Percentiles rank a stretch among this genome's conserved stretches.
Evolutionary conservation across 2,797 vertebrate species (phyloP).

Genomic region (Picus viridis): DNA sequence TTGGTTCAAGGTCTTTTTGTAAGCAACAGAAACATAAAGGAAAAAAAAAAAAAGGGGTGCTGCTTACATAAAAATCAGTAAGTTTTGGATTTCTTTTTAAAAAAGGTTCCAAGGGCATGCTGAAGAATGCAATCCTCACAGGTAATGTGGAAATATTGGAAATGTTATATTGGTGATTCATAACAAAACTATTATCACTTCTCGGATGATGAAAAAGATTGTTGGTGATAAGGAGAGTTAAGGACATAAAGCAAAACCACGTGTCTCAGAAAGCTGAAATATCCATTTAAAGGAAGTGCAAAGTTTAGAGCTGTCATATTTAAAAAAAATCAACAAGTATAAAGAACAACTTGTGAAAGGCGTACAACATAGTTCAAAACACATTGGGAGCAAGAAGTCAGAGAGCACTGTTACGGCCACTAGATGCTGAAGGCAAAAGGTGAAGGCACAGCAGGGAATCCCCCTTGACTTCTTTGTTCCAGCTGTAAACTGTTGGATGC

Average conservation of each 20-base stretch:
- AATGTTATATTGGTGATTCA: neutral
- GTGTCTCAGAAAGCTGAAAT: neutral
- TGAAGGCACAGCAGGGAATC: neutral
- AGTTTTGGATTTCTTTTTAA: too few relatives aligned
- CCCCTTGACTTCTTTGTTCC: neutral
- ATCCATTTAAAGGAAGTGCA: neutral
- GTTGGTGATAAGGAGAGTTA: neutral
- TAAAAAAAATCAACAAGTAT: neutral
- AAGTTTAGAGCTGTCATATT: neutral
- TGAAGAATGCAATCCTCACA: neutral
- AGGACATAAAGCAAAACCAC: neutral
- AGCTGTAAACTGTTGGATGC: neutral
- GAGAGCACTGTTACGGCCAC: neutral
- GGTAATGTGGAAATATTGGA: neutral
- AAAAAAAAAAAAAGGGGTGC: neutral
- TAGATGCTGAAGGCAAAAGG: neutral
- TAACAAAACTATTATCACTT: neutral
- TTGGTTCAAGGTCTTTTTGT: neutral
- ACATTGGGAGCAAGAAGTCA: neutral
- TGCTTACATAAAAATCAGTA: neutral
- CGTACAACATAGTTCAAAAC: neutral
- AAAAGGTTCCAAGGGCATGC: neutral
- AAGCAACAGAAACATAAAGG: neutral
- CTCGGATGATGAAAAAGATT: neutral
- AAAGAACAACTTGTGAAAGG: neutral